Conservation (phyloP, 2,797 vertebrate species). For the Momotus momota region DNA sequence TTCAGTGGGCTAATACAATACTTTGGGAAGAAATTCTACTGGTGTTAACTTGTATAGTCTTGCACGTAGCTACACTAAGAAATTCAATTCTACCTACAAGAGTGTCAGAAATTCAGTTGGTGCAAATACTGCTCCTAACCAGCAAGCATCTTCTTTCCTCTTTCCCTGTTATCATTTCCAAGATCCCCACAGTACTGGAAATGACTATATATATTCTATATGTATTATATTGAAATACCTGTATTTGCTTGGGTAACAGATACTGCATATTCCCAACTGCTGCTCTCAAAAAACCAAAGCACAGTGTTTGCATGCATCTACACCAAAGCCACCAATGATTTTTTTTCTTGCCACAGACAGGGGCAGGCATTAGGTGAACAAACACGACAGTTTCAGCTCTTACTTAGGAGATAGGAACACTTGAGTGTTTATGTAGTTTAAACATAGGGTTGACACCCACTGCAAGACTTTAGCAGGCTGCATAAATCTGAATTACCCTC, state of each 20-base stretch:
- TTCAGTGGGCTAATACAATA: background rate
- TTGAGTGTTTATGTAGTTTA: background rate
- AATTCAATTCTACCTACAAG: background rate
- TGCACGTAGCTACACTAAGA: background rate
- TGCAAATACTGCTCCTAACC: background rate
- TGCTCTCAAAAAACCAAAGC: background rate
- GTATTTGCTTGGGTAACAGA: background rate
- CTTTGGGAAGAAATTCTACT: background rate
- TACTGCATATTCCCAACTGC: background rate
- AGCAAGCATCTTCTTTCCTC: background rate
- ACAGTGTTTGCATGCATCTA: background rate
- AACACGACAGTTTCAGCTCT: background rate
- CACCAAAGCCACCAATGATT: rapidly evolving
- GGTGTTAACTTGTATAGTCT: background rate
- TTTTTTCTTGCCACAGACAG: background rate
- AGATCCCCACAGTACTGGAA: background rate
- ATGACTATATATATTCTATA: background rate
- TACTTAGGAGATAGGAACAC: background rate
- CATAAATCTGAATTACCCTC: background rate
- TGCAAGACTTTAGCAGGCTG: background rate
- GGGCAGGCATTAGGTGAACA: background rate
- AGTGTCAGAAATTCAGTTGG: background rate
- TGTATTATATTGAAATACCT: background rate
- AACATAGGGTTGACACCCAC: background rate
- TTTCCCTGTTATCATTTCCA: background rate